A percentile compares a stretch with the other conserved stretches of the same genome.
Evolutionary conservation across 2,113 vertebrate genomes (phyloP).

Genomic region (Electrona antarctica): DNA sequence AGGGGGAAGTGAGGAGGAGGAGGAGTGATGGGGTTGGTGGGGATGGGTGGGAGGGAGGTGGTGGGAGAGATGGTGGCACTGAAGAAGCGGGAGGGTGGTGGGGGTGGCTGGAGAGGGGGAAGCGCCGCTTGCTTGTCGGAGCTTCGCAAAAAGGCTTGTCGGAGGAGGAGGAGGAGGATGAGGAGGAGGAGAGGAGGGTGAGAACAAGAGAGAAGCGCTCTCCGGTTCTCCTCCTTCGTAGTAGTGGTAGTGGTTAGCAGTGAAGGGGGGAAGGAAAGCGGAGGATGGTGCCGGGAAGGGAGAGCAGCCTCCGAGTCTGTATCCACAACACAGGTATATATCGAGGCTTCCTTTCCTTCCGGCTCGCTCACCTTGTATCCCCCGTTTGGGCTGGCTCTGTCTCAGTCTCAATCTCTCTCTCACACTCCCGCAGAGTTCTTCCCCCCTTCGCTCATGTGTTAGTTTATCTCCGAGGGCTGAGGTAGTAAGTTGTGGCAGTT

Average conservation of each 20-base stretch:
- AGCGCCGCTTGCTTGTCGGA: slow-evolving; percentile 73
- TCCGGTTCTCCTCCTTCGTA: slow-evolving; percentile 63
- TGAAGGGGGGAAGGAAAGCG: slow-evolving; percentile 36
- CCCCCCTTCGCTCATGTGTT: slow-evolving; percentile 62
- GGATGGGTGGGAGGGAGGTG: slow-evolving; percentile 48
- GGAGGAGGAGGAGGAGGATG: slow-evolving; percentile 42
- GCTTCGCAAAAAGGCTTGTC: slow-evolving; percentile 67
- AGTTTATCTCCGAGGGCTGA: slow-evolving; percentile 70
- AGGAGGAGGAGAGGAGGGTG: not conserved
- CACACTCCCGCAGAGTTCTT: slow-evolving; percentile 68
- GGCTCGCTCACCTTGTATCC: slow-evolving; percentile 45
- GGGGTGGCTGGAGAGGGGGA: slow-evolving; percentile 39
- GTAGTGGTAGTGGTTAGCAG: too few species aligned
- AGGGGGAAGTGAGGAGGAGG: slow-evolving; percentile 55
- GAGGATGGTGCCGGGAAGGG: slow-evolving; percentile 50
- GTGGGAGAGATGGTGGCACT: slow-evolving; percentile 69
- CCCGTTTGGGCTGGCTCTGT: slow-evolving; percentile 28
- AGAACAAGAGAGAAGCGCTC: slow-evolving; percentile 20
- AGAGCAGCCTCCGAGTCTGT: slow-evolving; percentile 62
- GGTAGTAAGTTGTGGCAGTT: slow-evolving; percentile 85
- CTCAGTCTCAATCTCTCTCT: too few species aligned
- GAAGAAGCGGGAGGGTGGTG: slow-evolving; percentile 47
- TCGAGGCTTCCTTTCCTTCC: slow-evolving; percentile 64
- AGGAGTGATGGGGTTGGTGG: slow-evolving; percentile 29
- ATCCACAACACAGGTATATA: slow-evolving; percentile 62